Conservation (phyloP, 2,888 invertebrate genomes). For the Zygothrica quintamaculata region DNA sequence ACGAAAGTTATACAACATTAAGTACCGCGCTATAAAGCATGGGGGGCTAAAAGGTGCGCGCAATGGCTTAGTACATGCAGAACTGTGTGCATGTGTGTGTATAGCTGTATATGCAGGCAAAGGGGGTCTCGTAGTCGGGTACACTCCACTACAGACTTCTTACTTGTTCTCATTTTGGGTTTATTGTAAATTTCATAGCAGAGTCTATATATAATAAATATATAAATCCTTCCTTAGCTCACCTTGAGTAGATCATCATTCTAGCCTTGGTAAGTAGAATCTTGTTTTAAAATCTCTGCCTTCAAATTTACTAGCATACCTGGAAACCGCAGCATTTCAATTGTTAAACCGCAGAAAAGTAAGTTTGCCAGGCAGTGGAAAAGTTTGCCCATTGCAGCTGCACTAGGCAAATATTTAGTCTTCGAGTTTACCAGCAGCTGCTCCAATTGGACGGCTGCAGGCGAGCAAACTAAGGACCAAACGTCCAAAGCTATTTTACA, state of each 20-base stretch:
- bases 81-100: too few species aligned
- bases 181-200: not conserved
- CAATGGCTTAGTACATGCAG: too few species aligned
- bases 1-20: too few species aligned
- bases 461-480: slow-evolving; percentile 38
- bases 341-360: slow-evolving; percentile 65
- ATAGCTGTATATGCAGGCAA: too few species aligned
- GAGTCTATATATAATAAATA: too few species aligned
- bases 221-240: too few species aligned
- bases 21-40: too few species aligned
- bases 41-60: too few species aligned
- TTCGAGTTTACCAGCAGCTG: slow-evolving; percentile 61
- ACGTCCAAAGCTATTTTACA: slow-evolving; percentile 37
- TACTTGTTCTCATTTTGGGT: not conserved
- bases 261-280: not conserved
- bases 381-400: slow-evolving; percentile 59
- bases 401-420: slow-evolving; percentile 71
- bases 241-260: too few species aligned
- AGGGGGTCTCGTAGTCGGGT: too few species aligned
- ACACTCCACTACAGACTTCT: too few species aligned
- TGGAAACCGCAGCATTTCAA: slow-evolving; percentile 58
- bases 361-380: slow-evolving; percentile 57
- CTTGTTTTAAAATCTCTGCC: slow-evolving; percentile 18
- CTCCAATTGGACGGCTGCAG: slow-evolving; percentile 19
- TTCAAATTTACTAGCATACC: slow-evolving; percentile 37